Evolutionary conservation across 1,140 invertebrate species (phyloP).

Genomic region (Pseudomyrmex flavicornis): DNA sequence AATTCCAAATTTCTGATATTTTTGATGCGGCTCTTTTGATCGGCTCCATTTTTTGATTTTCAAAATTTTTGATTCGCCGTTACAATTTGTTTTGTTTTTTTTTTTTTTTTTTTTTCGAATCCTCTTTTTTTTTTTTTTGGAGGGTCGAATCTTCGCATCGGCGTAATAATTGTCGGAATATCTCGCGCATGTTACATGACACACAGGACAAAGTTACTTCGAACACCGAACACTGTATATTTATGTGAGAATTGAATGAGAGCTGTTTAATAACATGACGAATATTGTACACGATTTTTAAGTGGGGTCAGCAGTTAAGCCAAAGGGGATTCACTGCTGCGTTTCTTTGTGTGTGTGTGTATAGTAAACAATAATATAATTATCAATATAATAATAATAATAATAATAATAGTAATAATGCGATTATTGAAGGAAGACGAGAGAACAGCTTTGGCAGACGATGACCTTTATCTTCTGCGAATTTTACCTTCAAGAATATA

Average conservation of each 20-base stretch:
- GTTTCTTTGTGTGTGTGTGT: not conserved
- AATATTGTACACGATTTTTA: slow-evolving; percentile 71
- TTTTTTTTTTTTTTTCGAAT: not conserved
- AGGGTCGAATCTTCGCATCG: slow-evolving; percentile 45
- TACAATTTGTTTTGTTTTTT: not conserved
- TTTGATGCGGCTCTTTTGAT: slow-evolving; percentile 42
- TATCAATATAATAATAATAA: slow-evolving; percentile 23
- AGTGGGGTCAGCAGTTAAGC: slow-evolving; percentile 59
- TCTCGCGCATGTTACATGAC: slow-evolving; percentile 54
- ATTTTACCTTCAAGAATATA: slow-evolving; percentile 28
- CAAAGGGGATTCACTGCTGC: slow-evolving; percentile 37
- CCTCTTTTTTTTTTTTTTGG: not conserved
- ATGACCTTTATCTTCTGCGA: slow-evolving; percentile 43
- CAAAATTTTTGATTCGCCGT: slow-evolving; percentile 37
- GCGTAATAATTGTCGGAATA: slow-evolving; percentile 56
- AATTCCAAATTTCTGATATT: slow-evolving; percentile 3
- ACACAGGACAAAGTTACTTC: slow-evolving; percentile 67
- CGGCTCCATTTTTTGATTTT: slow-evolving; percentile 32
- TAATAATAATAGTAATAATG: slow-evolving; percentile 47
- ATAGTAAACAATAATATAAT: slow-evolving; percentile 30
- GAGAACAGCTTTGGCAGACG: slow-evolving; percentile 51
- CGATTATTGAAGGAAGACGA: slow-evolving; percentile 49
- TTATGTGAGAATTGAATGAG: slow-evolving; percentile 64
- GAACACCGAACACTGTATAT: slow-evolving; percentile 71
- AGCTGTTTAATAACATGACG: slow-evolving; percentile 60